phyloP scores from a whole-genome alignment of 2,888 invertebrate genomes.

The Ichneumoninae sp. region DNA sequence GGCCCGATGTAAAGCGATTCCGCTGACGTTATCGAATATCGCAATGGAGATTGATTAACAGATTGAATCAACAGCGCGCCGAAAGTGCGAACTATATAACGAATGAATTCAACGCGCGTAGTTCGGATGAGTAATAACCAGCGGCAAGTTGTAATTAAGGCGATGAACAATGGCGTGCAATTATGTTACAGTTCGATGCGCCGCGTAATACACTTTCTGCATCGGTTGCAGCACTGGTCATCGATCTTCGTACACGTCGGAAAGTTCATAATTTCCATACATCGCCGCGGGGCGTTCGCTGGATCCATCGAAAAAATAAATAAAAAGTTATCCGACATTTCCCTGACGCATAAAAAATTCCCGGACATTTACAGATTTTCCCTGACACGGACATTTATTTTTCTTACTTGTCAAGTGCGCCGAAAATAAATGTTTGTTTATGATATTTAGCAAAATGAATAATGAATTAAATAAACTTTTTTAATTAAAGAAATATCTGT shows the following conservation, averaged over 20 bases:
- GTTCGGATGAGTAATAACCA: slow-evolving; percentile 4
- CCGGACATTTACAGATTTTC: too few species aligned
- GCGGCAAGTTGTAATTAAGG: slow-evolving; percentile 51
- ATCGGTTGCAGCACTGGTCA: slow-evolving; percentile 55
- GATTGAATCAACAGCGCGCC: slow-evolving; percentile 14
- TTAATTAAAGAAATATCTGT: too few species aligned
- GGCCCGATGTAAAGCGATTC: background rate
- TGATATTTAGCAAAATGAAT: too few species aligned
- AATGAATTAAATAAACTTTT: too few species aligned
- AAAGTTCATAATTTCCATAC: slow-evolving; percentile 16
- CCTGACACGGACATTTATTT: too few species aligned
- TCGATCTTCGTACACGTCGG: slow-evolving; percentile 56
- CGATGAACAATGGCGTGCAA: slow-evolving; percentile 64
- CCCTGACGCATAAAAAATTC: too few species aligned
- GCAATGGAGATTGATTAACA: background rate
- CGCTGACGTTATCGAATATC: background rate
- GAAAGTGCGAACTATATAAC: slow-evolving; percentile 25
- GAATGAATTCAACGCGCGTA: background rate
- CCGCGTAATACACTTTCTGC: slow-evolving; percentile 46
- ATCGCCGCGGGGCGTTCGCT: too few species aligned
- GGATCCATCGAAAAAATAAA: too few species aligned
- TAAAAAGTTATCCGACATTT: too few species aligned
- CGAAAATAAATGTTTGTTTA: too few species aligned
- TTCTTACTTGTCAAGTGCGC: too few species aligned
- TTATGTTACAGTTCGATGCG: slow-evolving; percentile 64